A percentile compares a stretch with the other conserved stretches of the same genome.
Conservation (phyloP, 2,113 vertebrate species). For the Calyptomena viridis region DNA sequence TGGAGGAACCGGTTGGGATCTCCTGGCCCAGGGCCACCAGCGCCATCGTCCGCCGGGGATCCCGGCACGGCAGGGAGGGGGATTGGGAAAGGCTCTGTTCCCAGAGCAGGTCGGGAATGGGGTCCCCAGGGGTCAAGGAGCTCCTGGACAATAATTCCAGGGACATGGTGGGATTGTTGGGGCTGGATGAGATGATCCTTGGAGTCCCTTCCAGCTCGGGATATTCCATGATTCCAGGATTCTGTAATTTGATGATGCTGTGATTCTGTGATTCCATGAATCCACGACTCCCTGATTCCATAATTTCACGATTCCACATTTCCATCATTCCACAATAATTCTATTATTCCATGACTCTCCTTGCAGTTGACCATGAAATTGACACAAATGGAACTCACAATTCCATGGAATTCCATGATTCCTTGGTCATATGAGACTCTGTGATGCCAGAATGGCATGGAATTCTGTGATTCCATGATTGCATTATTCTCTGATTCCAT, state of each 20-base stretch:
- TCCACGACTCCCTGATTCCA: not conserved
- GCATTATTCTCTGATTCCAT: no score
- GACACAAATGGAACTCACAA: no score
- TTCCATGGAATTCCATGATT: no score
- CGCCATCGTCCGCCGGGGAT: not conserved
- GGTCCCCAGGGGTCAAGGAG: not conserved
- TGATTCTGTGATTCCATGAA: accelerated
- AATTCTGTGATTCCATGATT: no score
- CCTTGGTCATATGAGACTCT: no score
- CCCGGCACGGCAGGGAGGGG: not conserved
- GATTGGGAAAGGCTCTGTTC: no score
- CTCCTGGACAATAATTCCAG: not conserved
- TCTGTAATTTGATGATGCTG: accelerated
- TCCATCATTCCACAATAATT: not conserved
- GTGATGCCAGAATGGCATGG: no score
- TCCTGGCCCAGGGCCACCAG: not conserved
- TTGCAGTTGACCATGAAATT: no score
- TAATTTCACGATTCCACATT: accelerated
- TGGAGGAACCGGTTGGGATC: conserved; percentile 2
- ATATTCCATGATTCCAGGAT: not conserved
- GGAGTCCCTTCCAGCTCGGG: not conserved
- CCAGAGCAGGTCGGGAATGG: accelerated
- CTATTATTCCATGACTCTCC: not conserved
- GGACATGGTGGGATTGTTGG: not conserved
- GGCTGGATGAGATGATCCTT: not conserved